Conservation (phyloP, 1,140 invertebrate genomes). For the Drosophila elegans region DNA sequence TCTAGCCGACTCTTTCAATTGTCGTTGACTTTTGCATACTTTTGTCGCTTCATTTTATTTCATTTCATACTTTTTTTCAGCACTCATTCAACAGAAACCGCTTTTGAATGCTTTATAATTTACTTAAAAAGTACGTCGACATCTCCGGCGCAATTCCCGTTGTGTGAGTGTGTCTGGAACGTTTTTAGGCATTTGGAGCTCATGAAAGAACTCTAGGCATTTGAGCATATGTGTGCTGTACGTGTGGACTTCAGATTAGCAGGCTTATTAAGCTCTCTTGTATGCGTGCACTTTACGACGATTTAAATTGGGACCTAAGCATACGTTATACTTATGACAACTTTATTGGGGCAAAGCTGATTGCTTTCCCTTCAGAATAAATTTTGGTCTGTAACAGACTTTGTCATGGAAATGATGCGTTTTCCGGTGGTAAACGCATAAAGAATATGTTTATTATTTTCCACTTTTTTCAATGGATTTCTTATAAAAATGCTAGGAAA, state of each 20-base stretch:
- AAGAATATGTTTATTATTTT: background rate
- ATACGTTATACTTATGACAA: slow-evolving; percentile 54
- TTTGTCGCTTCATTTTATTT: slow-evolving; percentile 16
- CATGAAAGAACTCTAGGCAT: slow-evolving; percentile 34
- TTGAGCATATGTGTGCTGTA: background rate
- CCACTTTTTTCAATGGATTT: background rate
- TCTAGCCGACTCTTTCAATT: slow-evolving; percentile 26
- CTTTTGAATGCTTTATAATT: slow-evolving; percentile 68
- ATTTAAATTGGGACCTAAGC: slow-evolving; percentile 50
- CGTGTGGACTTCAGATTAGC: slow-evolving; percentile 48
- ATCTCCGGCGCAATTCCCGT: slow-evolving; percentile 48
- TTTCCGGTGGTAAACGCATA: background rate
- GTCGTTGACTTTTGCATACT: slow-evolving; percentile 54
- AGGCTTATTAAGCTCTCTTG: slow-evolving; percentile 52
- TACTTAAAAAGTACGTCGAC: slow-evolving; percentile 61
- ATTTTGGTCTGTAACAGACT: background rate
- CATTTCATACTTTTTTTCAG: slow-evolving; percentile 19
- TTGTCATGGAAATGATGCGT: background rate
- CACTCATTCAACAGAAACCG: slow-evolving; percentile 20
- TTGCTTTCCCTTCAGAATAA: slow-evolving; percentile 12
- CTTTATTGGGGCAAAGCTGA: slow-evolving; percentile 60
- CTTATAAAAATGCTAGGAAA: background rate
- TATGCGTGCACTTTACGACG: slow-evolving; percentile 16
- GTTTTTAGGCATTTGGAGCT: slow-evolving; percentile 38
- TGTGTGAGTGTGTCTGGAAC: slow-evolving; percentile 49